A percentile compares a stretch with the other conserved stretches of the same genome.
These are phyloP conservation scores for Cryptus viduatorius DNA, from an alignment of 2,888 invertebrate species.

Conservation along the genomic window DNA sequence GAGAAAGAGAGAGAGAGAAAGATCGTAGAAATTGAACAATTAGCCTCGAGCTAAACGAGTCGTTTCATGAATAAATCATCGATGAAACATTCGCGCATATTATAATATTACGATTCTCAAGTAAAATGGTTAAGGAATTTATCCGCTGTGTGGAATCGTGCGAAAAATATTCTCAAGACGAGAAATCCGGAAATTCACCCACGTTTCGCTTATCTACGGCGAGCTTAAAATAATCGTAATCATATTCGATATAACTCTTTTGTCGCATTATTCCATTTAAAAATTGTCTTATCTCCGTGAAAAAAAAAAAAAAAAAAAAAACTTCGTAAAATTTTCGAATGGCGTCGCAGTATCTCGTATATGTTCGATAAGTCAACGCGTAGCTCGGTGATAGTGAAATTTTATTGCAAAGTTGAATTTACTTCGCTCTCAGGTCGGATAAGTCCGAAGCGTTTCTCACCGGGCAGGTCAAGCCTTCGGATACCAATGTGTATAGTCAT, in stretches of 20 bases:
- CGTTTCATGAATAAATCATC: constrained; percentile 35
- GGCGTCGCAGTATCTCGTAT: background rate
- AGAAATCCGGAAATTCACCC: constrained; percentile 30
- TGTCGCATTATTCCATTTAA: background rate
- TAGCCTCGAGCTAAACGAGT: constrained; percentile 9
- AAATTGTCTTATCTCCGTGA: background rate
- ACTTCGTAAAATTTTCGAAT: background rate
- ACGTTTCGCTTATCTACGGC: constrained; percentile 35
- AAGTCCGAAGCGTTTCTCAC: background rate
- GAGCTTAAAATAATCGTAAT: constrained; percentile 10
- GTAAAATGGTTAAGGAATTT: constrained; percentile 23
- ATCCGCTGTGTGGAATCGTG: background rate
- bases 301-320: too few species aligned
- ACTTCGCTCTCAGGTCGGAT: background rate
- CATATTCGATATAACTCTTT: constrained; percentile 1
- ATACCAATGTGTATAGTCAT: background rate
- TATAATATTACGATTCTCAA: constrained; percentile 11
- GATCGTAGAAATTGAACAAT: constrained; percentile 31
- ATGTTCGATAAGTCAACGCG: background rate
- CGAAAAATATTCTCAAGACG: background rate
- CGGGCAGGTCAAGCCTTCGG: constrained; percentile 7
- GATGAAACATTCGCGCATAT: constrained; percentile 20
- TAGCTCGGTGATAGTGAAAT: background rate
- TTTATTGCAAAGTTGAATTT: constrained; percentile 20
- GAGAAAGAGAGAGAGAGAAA: background rate